Conservation (phyloP, 1,140 invertebrate genomes). For the Drosophila eugracilis region DNA sequence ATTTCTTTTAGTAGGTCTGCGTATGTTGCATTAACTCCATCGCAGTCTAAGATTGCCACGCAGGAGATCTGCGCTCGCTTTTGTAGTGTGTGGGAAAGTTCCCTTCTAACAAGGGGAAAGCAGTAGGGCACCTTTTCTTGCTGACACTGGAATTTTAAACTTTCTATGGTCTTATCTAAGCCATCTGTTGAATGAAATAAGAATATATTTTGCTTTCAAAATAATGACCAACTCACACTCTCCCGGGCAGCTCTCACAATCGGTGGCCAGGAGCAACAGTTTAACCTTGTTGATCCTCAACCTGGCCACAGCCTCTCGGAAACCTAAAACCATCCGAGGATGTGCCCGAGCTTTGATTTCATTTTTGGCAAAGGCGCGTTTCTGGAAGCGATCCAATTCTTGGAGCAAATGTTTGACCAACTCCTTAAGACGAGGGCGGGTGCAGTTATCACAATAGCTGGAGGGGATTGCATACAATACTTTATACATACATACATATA, state of each 20-base stretch:
- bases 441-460: conserved; percentile 82
- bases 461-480: no score
- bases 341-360: conserved; percentile 87
- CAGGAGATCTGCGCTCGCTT: conserved; percentile 78
- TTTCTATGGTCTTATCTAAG: conserved; percentile 62
- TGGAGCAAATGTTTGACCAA: conserved; percentile 84
- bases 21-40: conserved; percentile 66
- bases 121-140: conserved; percentile 66
- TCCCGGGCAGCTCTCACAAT: conserved; percentile 77
- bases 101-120: conserved; percentile 64
- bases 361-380: conserved; percentile 87
- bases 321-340: conserved; percentile 86
- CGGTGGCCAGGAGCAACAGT: conserved; percentile 87
- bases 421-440: conserved; percentile 48
- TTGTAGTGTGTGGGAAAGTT: conserved; percentile 65
- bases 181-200: conserved; percentile 37
- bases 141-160: conserved; percentile 65
- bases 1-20: conserved; percentile 55
- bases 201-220: neutral
- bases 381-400: conserved; percentile 87
- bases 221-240: conserved; percentile 28
- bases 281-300: conserved; percentile 87
- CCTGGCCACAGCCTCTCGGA: conserved; percentile 87
- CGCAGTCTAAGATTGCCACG: conserved; percentile 73
- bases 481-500: no score